These are phyloP conservation scores for Gambusia yucatana DNA, from an alignment of 2,797 vertebrate species.

Conservation along the genomic window DNA sequence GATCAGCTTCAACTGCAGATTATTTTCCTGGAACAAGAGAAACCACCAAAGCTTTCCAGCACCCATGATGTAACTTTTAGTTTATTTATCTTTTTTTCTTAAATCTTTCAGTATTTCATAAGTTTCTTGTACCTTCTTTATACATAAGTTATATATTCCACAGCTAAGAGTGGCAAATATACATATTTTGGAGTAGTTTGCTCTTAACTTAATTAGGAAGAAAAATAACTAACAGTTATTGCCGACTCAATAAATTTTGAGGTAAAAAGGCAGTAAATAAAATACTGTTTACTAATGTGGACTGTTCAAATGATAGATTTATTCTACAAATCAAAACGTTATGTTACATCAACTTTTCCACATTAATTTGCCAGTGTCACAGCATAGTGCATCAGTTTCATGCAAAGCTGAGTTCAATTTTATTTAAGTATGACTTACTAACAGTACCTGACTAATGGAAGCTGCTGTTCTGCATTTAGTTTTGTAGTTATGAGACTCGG, in stretches of 20 bases:
- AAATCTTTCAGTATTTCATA: neutral
- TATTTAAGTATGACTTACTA: neutral
- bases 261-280: neutral
- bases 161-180: neutral
- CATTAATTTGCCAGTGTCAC: neutral
- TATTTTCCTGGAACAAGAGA: neutral
- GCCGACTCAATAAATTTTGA: neutral
- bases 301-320: neutral
- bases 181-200: neutral
- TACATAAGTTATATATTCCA: neutral
- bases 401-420: neutral
- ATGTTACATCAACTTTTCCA: neutral
- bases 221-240: neutral
- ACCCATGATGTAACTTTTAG: neutral
- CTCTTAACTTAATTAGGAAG: neutral
- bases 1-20: neutral
- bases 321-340: neutral
- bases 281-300: neutral
- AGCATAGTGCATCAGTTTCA: neutral
- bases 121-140: neutral
- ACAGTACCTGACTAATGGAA: neutral
- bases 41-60: neutral
- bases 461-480: neutral
- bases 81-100: neutral
- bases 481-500: neutral